Base-by-base conservation (phyloP, 2,888 invertebrate genomes). In the Xiphydria camelus region DNA sequence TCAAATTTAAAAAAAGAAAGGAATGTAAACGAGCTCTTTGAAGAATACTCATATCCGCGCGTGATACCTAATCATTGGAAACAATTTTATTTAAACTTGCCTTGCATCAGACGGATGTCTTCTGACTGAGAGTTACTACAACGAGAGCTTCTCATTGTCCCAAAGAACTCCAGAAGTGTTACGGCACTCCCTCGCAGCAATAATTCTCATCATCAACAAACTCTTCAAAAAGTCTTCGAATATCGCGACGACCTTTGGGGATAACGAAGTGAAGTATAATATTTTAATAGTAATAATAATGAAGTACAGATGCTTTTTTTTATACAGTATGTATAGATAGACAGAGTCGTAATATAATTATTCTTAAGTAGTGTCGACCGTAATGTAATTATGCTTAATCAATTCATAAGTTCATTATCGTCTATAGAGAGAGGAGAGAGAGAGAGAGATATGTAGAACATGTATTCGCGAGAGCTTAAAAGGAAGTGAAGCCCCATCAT, bases 281-380 rank as follows among this genome's bases (percentile, higher is more conserved):
- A 64, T 67, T 72, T 71, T 66, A 72, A 71, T 72, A 61, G 58
- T 68, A 67, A 68, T 74, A 57, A 68, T 67, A 68, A 70, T 73
- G 68, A 74, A 73, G 67, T 74, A 71, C 73, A 68, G 69, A 68
- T 70, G 68, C 59, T 65, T 73, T 31, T 65, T 73, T 31, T 72
- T 74, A 71, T 74, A 75, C 74, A 74, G 52, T 73, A 74, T 74
- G 64, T 74, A 73, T 74, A 73, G 65, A 64, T 70, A 72, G 66
- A 70, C 64, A 67, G 64, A 62, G 66, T 64, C 64, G 55, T 68
- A 68, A 61, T 73, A 66, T 68, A 66, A 61, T 68, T 63, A 61
- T 61, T 61, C 61, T 64, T 67, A 64, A 60, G 53, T 64, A 63
- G 51, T n/a, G n/a, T 57, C 54, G 57, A 64, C 57, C 66, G n/a